Evolutionary conservation across 2,797 vertebrate genomes (phyloP).

Genomic region (Coranthus polyacanthus): DNA sequence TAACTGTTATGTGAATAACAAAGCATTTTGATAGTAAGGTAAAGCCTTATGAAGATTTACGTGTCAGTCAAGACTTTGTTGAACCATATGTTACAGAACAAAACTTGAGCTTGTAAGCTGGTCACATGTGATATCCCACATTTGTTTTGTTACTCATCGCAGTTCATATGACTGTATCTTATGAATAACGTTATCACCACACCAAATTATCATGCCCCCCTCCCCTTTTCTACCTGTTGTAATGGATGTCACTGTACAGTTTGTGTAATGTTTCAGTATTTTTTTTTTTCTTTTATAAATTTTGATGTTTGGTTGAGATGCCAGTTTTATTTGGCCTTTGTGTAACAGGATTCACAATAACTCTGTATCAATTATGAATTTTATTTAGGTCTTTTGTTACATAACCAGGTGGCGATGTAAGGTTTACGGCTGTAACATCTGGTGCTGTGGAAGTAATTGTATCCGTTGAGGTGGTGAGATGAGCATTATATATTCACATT

Average conservation of each 20-base stretch:
- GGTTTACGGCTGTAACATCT: conserved; percentile 65
- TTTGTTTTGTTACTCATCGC: conserved; percentile 81
- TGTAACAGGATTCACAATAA: conserved; percentile 75
- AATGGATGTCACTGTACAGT: conserved; percentile 91
- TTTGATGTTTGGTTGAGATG: conserved; percentile 75
- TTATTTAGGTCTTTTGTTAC: conserved; percentile 83
- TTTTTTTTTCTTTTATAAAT: conserved; percentile 82
- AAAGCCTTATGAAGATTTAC: conserved; percentile 80
- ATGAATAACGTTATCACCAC: conserved; percentile 81
- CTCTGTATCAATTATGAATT: conserved; percentile 79
- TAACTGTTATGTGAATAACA: conserved; percentile 76
- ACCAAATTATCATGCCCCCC: conserved; percentile 82
- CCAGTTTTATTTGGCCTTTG: conserved; percentile 80
- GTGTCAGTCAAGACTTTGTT: conserved; percentile 80
- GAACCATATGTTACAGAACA: conserved; percentile 78
- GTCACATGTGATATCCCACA: conserved; percentile 76
- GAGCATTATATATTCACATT: not conserved
- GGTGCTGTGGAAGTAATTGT: conserved; percentile 76
- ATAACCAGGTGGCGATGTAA: conserved; percentile 74
- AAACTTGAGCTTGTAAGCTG: conserved; percentile 76
- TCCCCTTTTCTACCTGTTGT: conserved; percentile 86
- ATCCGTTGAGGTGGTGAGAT: conserved; percentile 22
- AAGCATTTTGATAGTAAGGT: conserved; percentile 84
- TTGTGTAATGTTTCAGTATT: conserved; percentile 89
- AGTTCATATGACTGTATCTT: conserved; percentile 82